Base-by-base conservation (phyloP, 2,113 vertebrate genomes). In the Picathartes gymnocephalus region DNA sequence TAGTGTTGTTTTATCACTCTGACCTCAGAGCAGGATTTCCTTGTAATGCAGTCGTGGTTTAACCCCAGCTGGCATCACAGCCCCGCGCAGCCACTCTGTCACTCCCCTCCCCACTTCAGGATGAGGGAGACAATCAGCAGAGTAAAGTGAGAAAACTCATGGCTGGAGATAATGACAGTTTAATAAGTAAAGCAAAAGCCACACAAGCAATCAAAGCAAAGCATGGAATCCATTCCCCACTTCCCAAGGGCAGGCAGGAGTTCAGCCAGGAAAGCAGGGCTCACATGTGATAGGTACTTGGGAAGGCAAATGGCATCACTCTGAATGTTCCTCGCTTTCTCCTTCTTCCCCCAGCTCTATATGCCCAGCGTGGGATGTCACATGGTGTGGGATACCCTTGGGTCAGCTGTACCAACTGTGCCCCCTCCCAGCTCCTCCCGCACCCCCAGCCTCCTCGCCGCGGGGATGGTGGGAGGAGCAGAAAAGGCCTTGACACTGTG, bases 261-360 rank as follows among this genome's bases (percentile, higher is more conserved):
- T 30, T 53, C 35, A 73, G 42, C 48, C 54, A 40, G 42, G 61
- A 45, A 18, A 40, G 33, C 28, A 9, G 54, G 31, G 31, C 21
- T 73, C 35, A 30, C 0, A 0, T 12, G 1, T 35, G 9, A 19
- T 0, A 2, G 45, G 10, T 33, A 4, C 27, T 23, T 68, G 48
- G 40, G 15, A 73, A 28, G 21, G 58, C 42, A 73, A 73, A 35
- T 0, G 0, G 17, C 47, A 31, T 15, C 23, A 3, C 24, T 68
- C 21, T 13, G 8, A 27, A 27, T 14, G 6, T 22, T n/a, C 8
- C 15, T 15, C 1, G 2, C 18, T 35, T 45, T 24, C 11, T 31
- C 4, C 19, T 33, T 10, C 40, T 45, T 27, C 11, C 27, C 31
- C 16, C 4, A 3, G 22, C 13, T 83, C 39, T 27, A 1, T 4